Evolutionary conservation across 2,888 invertebrate genomes (phyloP), one percentile per base, ranked within the genome.

Genomic region (Meloe dianella): DNA sequence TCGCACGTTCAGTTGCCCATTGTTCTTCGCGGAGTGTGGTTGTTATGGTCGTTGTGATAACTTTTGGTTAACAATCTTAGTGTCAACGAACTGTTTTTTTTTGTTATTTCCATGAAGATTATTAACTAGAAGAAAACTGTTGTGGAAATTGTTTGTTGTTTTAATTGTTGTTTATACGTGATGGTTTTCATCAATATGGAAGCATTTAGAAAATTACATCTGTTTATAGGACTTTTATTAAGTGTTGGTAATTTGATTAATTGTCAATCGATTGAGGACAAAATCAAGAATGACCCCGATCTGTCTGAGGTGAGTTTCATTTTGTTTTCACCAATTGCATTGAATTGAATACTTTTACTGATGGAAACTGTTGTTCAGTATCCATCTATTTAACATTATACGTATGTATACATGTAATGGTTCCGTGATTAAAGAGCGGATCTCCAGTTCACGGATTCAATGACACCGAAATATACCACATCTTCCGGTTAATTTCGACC

Each of bases 261-360:
- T 32, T 65, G 69, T 32, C 80, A 84, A 77, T 87, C 89, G 70
- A 85, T 89, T 70, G 85, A 87, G 73, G 89, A 90, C 82, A 90
- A 89, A 85, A 85, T 90, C 71, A 84, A 85, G 74, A 87, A 87
- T 81, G 90, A 90, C 83, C 81, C 87, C 67, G 90, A 90, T 81
- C 85, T 90, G 72, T 89, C 90, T 70, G 88, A 90, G 90, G 90
- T 90, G 87, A 84, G 60, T 47, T 35, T n/a, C n/a, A n/a, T n/a
- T n/a, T n/a, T n/a, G n/a, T n/a, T n/a, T n/a, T n/a, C n/a, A n/a
- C n/a, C n/a, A n/a, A n/a, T n/a, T n/a, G n/a, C n/a, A n/a, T n/a
- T n/a, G n/a, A n/a, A n/a, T n/a, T n/a, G n/a, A n/a, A n/a, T n/a
- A n/a, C n/a, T n/a, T n/a, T n/a, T n/a, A n/a, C n/a, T 20, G 20